Percentiles rank a stretch among this genome's conserved stretches.
phyloP scores from a whole-genome alignment of 2,113 vertebrate genomes.

The Podarcis cretensis region DNA sequence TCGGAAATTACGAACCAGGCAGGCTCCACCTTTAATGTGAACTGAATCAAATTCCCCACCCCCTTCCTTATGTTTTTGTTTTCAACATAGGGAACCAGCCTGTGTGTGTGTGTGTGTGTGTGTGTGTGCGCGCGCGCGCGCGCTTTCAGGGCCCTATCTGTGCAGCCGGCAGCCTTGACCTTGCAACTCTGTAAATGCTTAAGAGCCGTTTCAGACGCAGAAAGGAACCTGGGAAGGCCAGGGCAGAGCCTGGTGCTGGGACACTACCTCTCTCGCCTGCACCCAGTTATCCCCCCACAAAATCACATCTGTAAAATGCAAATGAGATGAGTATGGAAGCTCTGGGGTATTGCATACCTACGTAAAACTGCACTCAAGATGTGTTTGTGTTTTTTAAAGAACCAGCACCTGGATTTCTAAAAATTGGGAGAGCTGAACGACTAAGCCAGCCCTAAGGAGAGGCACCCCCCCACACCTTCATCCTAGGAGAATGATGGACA shows the following conservation, averaged over 20 bases:
- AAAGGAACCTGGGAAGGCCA: neutral
- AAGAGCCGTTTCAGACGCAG: neutral
- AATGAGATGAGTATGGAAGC: neutral
- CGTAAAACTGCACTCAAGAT: neutral
- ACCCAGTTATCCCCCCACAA: no score
- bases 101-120: no score
- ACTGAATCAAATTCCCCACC: no score
- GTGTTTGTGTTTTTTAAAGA: neutral
- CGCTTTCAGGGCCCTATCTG: no score
- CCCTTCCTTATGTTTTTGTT: no score
- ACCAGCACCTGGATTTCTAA: neutral
- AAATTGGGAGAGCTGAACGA: neutral
- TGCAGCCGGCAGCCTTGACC: neutral
- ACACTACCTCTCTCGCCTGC: no score
- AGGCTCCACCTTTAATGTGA: no score
- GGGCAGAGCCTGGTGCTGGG: no score
- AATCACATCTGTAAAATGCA: neutral
- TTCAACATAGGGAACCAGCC: neutral
- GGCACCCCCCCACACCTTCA: neutral
- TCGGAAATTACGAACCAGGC: no score
- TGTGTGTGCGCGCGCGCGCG: no score
- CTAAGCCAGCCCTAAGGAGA: no score
- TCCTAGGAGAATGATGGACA: constrained; percentile 59
- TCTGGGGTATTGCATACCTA: neutral
- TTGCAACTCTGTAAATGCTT: no score